Conservation (phyloP, 1,140 invertebrate species). For the Grapholita molesta region DNA sequence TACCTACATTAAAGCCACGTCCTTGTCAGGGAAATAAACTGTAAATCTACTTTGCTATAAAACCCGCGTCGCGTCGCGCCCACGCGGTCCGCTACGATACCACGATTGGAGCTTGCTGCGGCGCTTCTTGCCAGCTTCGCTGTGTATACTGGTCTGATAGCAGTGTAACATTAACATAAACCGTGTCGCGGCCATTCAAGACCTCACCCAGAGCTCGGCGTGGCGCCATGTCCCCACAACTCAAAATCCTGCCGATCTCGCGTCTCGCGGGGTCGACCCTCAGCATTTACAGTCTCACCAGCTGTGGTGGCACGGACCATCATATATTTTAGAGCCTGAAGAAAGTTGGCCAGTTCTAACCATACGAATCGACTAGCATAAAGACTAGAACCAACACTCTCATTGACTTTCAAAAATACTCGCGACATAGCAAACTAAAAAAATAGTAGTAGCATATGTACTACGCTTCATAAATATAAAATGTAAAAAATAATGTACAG, state of each 20-base stretch:
- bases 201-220: slow-evolving; percentile 17
- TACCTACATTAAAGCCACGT: neutral
- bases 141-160: neutral
- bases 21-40: neutral
- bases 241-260: slow-evolving; percentile 47
- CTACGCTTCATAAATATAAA: slow-evolving; percentile 1
- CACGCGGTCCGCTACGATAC: neutral
- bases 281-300: neutral
- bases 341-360: neutral
- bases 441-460: neutral
- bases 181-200: slow-evolving; percentile 49
- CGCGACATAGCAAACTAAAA: neutral
- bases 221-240: slow-evolving; percentile 44
- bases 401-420: slow-evolving; percentile 8
- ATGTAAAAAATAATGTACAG: neutral
- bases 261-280: slow-evolving; percentile 34
- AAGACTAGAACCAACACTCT: neutral
- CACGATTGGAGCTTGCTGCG: neutral
- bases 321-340: neutral
- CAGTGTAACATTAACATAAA: slow-evolving; percentile 30
- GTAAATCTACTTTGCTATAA: slow-evolving; percentile 4
- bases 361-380: neutral
- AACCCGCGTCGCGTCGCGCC: neutral
- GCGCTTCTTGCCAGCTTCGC: neutral
- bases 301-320: slow-evolving; percentile 16